phyloP scores from a whole-genome alignment of 2,113 vertebrate species.

The Chiloscyllium plagiosum region DNA sequence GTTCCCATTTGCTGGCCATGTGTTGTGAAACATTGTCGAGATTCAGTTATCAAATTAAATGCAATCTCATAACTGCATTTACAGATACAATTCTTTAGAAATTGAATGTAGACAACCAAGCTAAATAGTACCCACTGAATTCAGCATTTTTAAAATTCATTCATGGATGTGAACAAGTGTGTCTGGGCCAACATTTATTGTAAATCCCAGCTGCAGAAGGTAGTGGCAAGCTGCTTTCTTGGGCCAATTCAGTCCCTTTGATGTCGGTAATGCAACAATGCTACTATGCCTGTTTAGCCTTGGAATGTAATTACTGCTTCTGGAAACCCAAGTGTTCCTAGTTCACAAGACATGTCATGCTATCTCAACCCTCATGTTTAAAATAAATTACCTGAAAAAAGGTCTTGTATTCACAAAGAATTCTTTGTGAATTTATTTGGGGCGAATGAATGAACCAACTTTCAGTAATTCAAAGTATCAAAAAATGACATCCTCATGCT shows the following conservation, averaged over 20 bases:
- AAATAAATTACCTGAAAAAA: background rate
- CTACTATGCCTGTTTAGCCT: background rate
- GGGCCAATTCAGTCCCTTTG: too few relatives aligned
- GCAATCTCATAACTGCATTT: background rate
- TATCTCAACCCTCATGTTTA: background rate
- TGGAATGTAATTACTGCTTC: background rate
- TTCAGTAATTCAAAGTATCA: background rate
- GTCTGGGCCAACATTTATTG: too few relatives aligned
- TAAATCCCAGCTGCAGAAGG: too few relatives aligned
- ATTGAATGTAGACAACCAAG: background rate
- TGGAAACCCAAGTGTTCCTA: background rate
- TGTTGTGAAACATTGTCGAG: background rate
- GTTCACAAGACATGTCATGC: background rate
- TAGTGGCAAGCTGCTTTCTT: too few relatives aligned
- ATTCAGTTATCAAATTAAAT: background rate
- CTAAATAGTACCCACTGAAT: background rate
- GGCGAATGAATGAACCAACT: background rate
- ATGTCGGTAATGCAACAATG: background rate
- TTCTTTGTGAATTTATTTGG: background rate
- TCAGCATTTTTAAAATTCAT: background rate
- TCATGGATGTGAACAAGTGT: too few relatives aligned
- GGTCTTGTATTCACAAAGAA: background rate
- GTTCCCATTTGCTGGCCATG: background rate
- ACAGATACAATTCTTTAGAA: background rate
- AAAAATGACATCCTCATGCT: background rate